A percentile compares a stretch with the other conserved stretches of the same genome.
Evolutionary conservation across 2,113 vertebrate species (phyloP).

Genomic region (Sinocyclocheilus rhinocerous): DNA sequence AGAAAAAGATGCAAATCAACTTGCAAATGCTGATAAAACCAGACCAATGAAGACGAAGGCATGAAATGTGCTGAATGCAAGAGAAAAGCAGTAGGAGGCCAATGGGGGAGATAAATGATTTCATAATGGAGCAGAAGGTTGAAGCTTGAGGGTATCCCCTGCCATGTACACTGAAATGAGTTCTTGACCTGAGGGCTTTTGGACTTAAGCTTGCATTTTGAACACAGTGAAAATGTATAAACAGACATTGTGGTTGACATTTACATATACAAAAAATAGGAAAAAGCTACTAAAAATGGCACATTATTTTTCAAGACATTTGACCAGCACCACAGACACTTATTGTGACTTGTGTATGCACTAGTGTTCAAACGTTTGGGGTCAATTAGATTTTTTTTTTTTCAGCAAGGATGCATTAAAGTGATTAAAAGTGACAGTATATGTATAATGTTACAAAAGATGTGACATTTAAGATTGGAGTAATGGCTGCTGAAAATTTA

Average conservation of each 20-base stretch:
- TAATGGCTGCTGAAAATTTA: background rate
- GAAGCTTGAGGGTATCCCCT: constrained; percentile 21
- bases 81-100: background rate
- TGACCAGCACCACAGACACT: no score
- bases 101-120: constrained; percentile 38
- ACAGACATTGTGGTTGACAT: background rate
- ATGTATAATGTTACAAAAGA: background rate
- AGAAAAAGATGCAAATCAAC: background rate
- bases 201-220: background rate
- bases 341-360: no score
- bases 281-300: background rate
- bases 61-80: constrained; percentile 25
- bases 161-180: constrained; percentile 22
- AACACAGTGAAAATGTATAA: background rate
- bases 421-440: no score
- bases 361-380: no score
- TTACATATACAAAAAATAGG: background rate
- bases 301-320: background rate
- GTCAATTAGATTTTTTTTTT: no score
- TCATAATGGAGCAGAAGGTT: constrained; percentile 40
- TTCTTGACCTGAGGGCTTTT: constrained; percentile 32
- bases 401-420: no score
- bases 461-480: background rate
- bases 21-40: constrained; percentile 19
- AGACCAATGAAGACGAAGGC: constrained; percentile 9